Conservation (phyloP, 2,888 invertebrate genomes). For the Cancer borealis region DNA sequence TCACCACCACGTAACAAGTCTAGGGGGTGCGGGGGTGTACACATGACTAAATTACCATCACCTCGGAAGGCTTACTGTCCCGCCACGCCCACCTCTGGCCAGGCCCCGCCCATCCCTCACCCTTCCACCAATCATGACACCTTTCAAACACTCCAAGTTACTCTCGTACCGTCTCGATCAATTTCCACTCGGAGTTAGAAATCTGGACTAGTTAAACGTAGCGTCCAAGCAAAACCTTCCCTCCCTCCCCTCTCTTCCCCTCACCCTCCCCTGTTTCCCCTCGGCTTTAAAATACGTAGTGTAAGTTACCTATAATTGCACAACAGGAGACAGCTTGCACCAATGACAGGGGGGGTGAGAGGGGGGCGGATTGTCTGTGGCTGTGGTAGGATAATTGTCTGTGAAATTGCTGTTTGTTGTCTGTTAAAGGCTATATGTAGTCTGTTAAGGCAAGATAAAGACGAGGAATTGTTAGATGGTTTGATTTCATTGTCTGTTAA, state of each 20-base stretch:
- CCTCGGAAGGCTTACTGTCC: neutral
- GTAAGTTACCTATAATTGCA: constrained; percentile 18
- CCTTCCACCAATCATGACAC: constrained; percentile 5
- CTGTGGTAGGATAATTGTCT: neutral
- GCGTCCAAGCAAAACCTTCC: neutral
- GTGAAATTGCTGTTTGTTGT: too few relatives aligned
- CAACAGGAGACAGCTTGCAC: neutral
- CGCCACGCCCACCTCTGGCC: neutral
- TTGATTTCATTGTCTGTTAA: neutral
- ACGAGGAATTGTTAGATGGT: neutral
- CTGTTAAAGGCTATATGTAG: too few relatives aligned
- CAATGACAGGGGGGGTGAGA: neutral
- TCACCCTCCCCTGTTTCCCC: neutral
- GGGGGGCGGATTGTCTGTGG: neutral
- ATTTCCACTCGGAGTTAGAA: neutral
- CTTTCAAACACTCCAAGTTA: neutral
- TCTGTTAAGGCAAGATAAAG: neutral
- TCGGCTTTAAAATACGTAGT: neutral
- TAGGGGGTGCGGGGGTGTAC: too few relatives aligned
- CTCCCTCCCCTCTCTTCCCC: neutral
- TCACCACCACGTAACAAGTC: neutral
- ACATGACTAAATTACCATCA: neutral
- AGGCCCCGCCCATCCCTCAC: neutral
- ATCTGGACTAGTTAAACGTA: constrained; percentile 43
- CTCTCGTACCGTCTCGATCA: neutral